Base-by-base conservation (phyloP, 2,113 vertebrate species). In the Tachycineta bicolor region DNA sequence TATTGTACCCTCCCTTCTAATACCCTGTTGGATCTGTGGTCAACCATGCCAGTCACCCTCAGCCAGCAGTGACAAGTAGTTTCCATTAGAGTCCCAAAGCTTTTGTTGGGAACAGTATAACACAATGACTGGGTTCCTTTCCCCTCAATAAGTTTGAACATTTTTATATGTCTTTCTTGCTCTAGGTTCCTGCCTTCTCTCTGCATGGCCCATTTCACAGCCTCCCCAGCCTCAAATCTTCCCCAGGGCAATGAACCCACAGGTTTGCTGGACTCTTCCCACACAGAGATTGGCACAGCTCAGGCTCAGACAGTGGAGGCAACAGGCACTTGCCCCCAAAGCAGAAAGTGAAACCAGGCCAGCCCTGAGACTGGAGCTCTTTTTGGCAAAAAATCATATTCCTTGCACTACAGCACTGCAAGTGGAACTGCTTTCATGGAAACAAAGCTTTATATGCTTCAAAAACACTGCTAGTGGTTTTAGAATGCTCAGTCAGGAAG, bases 401-500 rank as follows among this genome's bases (percentile, higher is more conserved):
- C 9, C 24, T 9, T 70, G 15, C 7, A 9, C 15, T 34, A 23
- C 15, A 65, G 11, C 11, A 28, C 20, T 41, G 22, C 8, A n/a
- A 34, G 9, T 56, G n/a, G 18, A 78, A 58, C 29, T 71, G 17
- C 10, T 62, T 97, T 88, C 33, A 90, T 73, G 47, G 67, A 79
- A 95, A 93, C 21, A 75, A 87, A 90, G 46, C 29, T 78, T 65
- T 79, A 70, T 82, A 91, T 50, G 28, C 65, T 90, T 92, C 82
- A 95, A 67, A 69, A 96, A 80, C 43, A 22, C 86, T 88, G 41
- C 43, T 79, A 87, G 87, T 68, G 39, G 29, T 79, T 82, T 60
- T 92, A 84, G 58, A 84, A 64, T 55, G 29, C 76, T 85, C 39
- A 74, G 56, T 79, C 60, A 93, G 82, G 24, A 96, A 94, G 87